phyloP scores from a whole-genome alignment of 2,888 invertebrate species.

The Erpobdella octoculata region DNA sequence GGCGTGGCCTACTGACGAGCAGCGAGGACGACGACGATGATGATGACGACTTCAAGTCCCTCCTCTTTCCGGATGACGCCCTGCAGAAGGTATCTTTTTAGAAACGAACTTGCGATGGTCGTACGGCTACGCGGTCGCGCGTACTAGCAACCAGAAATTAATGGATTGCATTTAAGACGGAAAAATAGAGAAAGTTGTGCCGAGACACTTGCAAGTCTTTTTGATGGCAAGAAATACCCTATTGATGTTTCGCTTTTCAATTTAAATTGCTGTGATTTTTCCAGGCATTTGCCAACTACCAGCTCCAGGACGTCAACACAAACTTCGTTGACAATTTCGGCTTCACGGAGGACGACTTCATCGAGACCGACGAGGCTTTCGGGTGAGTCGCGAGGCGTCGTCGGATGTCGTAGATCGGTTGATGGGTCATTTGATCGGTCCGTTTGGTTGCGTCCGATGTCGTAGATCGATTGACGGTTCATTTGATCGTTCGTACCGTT shows the following conservation, averaged over 20 bases:
- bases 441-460: too few relatives aligned
- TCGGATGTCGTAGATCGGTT: background rate
- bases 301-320: conserved; percentile 61
- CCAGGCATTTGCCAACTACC: conserved; percentile 59
- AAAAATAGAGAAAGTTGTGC: too few relatives aligned
- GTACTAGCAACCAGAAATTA: too few relatives aligned
- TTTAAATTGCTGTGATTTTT: background rate
- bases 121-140: too few relatives aligned
- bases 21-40: conserved; percentile 1
- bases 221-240: too few relatives aligned
- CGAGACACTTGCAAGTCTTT: too few relatives aligned
- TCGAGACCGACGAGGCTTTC: conserved; percentile 57
- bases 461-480: background rate
- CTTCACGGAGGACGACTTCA: conserved; percentile 61
- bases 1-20: background rate
- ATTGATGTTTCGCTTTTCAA: too few relatives aligned
- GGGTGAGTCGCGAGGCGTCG: conserved; percentile 44
- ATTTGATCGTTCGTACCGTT: background rate
- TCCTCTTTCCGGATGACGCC: background rate
- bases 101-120: too few relatives aligned
- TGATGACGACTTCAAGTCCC: background rate
- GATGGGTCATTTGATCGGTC: background rate
- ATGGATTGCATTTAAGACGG: too few relatives aligned
- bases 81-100: too few relatives aligned
- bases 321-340: conserved; percentile 61